Evolutionary conservation across 1,140 invertebrate species (phyloP).

Genomic region (Stratiolaelaps scimitus): DNA sequence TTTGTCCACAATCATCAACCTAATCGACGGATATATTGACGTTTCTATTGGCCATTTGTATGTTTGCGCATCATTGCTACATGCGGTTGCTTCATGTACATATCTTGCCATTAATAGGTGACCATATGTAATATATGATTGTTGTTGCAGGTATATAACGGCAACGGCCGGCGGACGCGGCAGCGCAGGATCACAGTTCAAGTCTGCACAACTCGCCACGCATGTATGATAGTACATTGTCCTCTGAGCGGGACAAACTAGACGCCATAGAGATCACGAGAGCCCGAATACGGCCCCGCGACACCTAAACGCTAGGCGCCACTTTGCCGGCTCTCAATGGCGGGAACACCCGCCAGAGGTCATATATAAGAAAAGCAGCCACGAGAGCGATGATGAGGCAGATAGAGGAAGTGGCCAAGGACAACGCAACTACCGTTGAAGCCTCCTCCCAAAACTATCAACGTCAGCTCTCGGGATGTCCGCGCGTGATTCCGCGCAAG

Average conservation of each 20-base stretch:
- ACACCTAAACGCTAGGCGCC: not conserved
- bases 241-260: constrained; percentile 13
- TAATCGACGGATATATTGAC: no score
- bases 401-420: not conserved
- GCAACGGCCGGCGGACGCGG: constrained; percentile 2
- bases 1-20: no score
- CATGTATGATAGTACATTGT: constrained; percentile 26
- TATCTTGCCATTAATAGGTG: not conserved
- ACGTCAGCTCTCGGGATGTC: no score
- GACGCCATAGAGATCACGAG: not conserved
- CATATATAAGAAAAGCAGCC: not conserved
- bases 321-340: not conserved
- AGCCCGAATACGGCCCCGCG: not conserved
- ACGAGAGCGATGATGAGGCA: not conserved
- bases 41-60: no score
- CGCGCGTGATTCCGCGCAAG: no score
- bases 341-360: not conserved
- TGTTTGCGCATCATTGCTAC: no score
- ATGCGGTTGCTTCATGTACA: no score
- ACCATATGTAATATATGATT: not conserved
- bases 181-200: constrained; percentile 13
- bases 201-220: constrained; percentile 25
- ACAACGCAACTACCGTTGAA: not conserved
- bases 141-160: constrained; percentile 20
- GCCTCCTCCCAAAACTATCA: no score